Conservation (phyloP, 2,113 vertebrate species). For the Siniperca chuatsi region DNA sequence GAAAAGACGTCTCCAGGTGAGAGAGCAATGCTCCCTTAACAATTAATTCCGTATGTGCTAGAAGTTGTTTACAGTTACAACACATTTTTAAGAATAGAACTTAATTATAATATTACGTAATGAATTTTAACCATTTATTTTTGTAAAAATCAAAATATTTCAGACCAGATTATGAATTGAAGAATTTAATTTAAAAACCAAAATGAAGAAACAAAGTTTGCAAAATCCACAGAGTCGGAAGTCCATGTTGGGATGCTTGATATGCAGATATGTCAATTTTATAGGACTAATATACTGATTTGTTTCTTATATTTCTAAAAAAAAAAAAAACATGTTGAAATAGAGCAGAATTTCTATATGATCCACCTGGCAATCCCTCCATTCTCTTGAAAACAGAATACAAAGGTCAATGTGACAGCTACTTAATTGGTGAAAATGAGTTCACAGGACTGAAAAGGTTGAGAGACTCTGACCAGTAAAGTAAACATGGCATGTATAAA, state of each 20-base stretch:
- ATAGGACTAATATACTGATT: background rate
- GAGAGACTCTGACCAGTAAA: no score
- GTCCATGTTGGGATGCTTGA: background rate
- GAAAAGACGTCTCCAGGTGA: conserved; percentile 93
- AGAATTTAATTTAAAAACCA: background rate
- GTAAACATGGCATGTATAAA: no score
- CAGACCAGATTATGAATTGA: background rate
- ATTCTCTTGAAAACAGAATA: no score
- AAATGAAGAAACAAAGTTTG: background rate
- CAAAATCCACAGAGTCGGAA: background rate
- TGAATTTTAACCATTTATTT: background rate
- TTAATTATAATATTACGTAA: background rate
- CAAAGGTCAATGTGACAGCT: no score
- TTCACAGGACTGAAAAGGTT: background rate
- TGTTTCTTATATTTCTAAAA: background rate
- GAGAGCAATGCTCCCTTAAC: conserved; percentile 9
- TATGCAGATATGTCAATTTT: background rate
- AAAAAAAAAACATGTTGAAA: background rate
- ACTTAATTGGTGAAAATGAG: no score
- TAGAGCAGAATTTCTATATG: no score
- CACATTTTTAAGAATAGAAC: background rate
- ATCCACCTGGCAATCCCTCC: no score
- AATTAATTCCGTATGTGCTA: no score
- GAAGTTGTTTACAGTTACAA: no score
- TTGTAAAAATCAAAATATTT: background rate